Conservation (phyloP, 2,113 vertebrate genomes). For the human region DNA sequence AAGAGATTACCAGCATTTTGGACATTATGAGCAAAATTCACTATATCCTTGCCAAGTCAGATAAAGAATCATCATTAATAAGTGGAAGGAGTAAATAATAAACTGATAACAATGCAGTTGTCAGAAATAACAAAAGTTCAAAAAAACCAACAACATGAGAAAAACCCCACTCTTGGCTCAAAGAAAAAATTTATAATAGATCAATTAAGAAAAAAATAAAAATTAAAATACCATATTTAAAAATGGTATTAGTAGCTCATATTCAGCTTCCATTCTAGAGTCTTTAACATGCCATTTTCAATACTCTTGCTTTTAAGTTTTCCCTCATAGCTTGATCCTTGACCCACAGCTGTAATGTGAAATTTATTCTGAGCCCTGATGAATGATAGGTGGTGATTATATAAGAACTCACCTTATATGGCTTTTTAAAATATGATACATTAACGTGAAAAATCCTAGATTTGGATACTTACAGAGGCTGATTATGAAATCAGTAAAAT, state of each 20-base stretch:
- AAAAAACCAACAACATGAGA: neutral
- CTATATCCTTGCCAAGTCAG: neutral
- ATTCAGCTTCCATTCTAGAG: neutral
- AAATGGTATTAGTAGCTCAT: neutral
- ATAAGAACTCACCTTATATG: neutral
- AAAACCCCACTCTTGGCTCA: neutral
- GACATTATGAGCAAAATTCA: neutral
- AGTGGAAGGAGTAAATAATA: neutral
- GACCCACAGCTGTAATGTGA: neutral
- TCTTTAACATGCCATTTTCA: neutral
- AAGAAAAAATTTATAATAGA: neutral
- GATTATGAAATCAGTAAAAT: neutral
- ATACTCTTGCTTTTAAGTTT: conserved; percentile 11
- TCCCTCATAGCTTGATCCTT: neutral
- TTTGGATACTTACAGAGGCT: neutral
- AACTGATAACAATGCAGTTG: neutral
- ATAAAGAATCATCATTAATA: neutral
- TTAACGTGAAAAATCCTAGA: neutral
- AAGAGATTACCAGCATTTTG: neutral
- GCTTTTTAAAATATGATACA: neutral
- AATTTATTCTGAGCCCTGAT: conserved; percentile 16
- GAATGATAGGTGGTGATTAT: neutral
- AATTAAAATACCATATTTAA: neutral
- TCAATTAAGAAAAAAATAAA: neutral
- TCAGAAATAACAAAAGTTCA: neutral